A percentile compares a stretch with the other conserved stretches of the same genome.
phyloP scores from a whole-genome alignment of 2,113 vertebrate species.

The Prolemur simus region DNA sequence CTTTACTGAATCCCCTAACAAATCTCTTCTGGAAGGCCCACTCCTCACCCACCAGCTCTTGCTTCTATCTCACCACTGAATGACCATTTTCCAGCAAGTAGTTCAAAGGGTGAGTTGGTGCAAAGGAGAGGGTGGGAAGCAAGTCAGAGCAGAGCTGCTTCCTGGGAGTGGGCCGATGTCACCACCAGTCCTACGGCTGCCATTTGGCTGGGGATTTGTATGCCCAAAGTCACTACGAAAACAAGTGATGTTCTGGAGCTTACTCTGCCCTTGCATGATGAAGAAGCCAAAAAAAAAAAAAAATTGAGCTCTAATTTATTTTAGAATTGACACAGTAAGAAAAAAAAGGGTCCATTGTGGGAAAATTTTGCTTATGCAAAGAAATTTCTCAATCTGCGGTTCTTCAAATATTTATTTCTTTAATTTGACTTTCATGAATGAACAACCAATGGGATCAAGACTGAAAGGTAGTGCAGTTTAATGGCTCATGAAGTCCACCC shows the following conservation, averaged over 20 bases:
- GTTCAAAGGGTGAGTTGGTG: neutral
- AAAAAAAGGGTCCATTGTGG: neutral
- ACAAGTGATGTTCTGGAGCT: neutral
- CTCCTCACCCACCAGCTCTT: neutral
- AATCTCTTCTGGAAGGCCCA: neutral
- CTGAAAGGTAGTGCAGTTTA: neutral
- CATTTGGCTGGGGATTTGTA: neutral
- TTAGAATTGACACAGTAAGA: neutral
- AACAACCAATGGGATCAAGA: neutral
- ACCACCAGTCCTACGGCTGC: neutral
- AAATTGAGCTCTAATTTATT: neutral
- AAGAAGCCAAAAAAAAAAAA: neutral
- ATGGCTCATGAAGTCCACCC: too few relatives aligned
- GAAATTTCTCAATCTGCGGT: neutral
- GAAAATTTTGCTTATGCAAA: neutral
- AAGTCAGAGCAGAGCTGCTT: neutral
- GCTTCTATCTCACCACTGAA: neutral
- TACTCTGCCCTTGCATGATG: neutral
- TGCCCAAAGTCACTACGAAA: neutral
- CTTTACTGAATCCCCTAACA: neutral
- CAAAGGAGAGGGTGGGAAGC: neutral
- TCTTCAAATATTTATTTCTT: neutral
- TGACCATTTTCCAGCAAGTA: neutral
- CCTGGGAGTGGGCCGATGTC: neutral
- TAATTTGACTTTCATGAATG: neutral